These are phyloP conservation scores for Pangasius macronema DNA, from an alignment of 2,797 vertebrate species.

Conservation along the genomic window DNA sequence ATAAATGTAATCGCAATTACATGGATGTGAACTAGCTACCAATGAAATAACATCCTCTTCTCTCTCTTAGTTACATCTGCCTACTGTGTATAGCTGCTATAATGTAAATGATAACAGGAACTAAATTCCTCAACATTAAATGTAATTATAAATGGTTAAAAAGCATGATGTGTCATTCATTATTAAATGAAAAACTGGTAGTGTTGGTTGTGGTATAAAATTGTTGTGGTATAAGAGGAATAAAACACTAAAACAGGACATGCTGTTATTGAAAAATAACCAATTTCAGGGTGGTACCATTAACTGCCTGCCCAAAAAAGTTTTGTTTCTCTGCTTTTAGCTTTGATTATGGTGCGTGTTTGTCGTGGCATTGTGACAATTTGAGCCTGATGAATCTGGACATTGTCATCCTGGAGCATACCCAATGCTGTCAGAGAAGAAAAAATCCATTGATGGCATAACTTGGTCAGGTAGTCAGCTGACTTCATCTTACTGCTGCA, in stretches of 20 bases:
- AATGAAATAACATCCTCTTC: neutral
- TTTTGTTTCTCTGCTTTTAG: too few species aligned
- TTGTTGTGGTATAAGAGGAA: neutral
- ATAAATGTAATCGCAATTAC: neutral
- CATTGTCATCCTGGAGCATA: too few species aligned
- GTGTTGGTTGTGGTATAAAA: neutral
- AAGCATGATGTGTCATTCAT: neutral
- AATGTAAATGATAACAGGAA: neutral
- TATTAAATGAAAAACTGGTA: neutral
- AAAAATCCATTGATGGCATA: too few species aligned
- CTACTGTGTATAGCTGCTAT: neutral
- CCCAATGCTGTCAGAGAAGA: too few species aligned
- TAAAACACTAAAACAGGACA: neutral
- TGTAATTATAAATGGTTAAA: too few species aligned
- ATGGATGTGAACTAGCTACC: neutral
- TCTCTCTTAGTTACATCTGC: neutral
- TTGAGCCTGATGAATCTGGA: too few species aligned
- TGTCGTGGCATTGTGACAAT: too few species aligned
- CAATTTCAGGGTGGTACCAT: neutral
- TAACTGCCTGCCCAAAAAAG: neutral
- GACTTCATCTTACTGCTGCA: too few species aligned
- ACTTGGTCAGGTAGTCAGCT: too few species aligned
- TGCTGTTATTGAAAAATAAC: neutral
- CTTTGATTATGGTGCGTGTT: too few species aligned
- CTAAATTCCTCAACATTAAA: neutral